A percentile compares a stretch with the other conserved stretches of the same genome.
These are phyloP conservation scores for Platynereis dumerilii DNA, from an alignment of 2,888 invertebrate species.

Conservation along the genomic window DNA sequence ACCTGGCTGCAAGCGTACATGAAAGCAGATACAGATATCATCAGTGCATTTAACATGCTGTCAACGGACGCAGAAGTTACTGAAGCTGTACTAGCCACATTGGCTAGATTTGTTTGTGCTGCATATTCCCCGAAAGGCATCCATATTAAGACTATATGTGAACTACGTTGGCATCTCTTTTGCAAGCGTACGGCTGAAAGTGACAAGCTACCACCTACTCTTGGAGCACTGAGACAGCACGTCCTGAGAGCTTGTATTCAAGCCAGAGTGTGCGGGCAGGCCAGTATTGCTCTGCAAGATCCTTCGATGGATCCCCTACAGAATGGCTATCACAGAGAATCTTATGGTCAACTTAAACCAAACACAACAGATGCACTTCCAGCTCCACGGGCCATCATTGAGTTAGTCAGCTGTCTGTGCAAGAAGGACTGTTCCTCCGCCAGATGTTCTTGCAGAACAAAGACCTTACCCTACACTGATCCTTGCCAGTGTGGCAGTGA, in stretches of 20 bases:
- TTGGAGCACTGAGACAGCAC: constrained; percentile 20
- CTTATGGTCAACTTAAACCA: neutral
- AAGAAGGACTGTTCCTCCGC: neutral
- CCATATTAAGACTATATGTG: neutral
- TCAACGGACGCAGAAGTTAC: no score
- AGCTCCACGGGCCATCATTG: constrained; percentile 3
- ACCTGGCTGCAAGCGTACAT: constrained; percentile 20
- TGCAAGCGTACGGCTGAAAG: constrained; percentile 5
- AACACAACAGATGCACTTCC: neutral
- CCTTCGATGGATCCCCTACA: no score
- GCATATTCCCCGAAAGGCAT: no score
- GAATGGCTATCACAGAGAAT: no score
- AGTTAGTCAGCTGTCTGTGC: constrained; percentile 8
- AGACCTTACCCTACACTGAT: constrained; percentile 22
- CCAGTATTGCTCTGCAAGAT: no score
- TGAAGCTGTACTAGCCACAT: no score
- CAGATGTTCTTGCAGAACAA: constrained; percentile 13
- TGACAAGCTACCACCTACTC: constrained; percentile 19
- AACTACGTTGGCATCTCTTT: constrained; percentile 25
- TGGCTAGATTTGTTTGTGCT: no score
- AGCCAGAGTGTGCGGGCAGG: no score
- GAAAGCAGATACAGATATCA: constrained; percentile 4
- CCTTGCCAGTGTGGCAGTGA: constrained; percentile 22
- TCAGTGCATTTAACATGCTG: neutral
- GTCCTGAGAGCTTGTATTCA: neutral